Evolutionary conservation across 1,140 invertebrate species (phyloP), one percentile per base, ranked within the genome.

Genomic region (Orchesella cincta): DNA sequence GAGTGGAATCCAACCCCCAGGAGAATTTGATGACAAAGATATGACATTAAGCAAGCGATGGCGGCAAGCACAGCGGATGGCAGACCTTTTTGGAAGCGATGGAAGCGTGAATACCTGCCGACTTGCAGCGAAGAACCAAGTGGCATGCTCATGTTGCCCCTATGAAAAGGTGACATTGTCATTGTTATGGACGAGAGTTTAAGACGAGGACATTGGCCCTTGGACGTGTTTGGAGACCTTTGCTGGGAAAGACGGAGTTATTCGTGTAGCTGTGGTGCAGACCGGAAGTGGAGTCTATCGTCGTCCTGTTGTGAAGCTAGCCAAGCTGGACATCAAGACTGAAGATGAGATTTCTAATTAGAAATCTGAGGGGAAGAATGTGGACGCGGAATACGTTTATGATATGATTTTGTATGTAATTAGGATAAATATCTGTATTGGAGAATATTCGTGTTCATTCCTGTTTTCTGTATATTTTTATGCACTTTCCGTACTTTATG

Each of bases 21-120:
- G 52, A 5, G 3, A 57, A 2, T 36, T 79, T 67, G 26, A 51
- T 16, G 72, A 78, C 12, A 28, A 75, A 20, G 73, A 75, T n/a
- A 18, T 75, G 14, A 23, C 16, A 16, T n/a, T 62, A 12, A 29
- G 46, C 1, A 51, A 80, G 64, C 33, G 35, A 35, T 80, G 76
- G 62, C 51, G 74, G 33, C 52, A 51, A 1, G 1, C 73, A 1
- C 76, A 78, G 35, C 39, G 20, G 2, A 39, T 78, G n/a, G 79
- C 73, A 20, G 74, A 80, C n/a, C 28, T 71, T 80, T 80, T 46
- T 80, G 79, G 79, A 46, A 51, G 26, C 77, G 79, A 12, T 80
- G 77, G 77, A 23, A 76, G 23, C 71, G 39, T 18, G 76, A 80
- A 36, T 75, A 76, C 20, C n/a, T 80, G 0, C 79, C 79, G 16